Percentiles rank a stretch among this genome's conserved stretches.
These are phyloP conservation scores for Pherbina coryleti DNA, from an alignment of 2,888 invertebrate species.

Conservation along the genomic window DNA sequence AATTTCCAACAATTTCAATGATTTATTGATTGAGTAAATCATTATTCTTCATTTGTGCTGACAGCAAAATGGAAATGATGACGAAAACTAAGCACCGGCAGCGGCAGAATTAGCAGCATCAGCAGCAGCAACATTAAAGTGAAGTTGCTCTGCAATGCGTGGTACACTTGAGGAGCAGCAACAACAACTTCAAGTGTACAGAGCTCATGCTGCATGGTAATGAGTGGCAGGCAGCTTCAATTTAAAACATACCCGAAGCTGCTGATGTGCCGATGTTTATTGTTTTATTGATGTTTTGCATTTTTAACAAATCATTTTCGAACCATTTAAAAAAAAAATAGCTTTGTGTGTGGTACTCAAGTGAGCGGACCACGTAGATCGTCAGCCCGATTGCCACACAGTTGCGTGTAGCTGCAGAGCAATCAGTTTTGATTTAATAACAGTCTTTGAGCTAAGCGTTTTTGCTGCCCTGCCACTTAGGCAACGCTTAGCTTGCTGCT, in stretches of 20 bases:
- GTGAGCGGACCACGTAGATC: neutral
- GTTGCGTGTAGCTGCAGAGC: constrained; percentile 6
- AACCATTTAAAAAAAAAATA: neutral
- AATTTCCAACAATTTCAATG: constrained; percentile 52
- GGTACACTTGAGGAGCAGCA: neutral
- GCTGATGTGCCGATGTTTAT: neutral
- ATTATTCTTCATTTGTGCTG: constrained; percentile 54
- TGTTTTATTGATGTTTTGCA: neutral
- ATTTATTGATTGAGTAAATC: constrained; percentile 53
- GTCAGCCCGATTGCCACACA: neutral
- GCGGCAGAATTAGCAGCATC: neutral
- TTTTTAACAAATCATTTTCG: constrained; percentile 5
- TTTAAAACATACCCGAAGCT: neutral
- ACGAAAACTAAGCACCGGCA: neutral
- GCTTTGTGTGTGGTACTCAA: constrained; percentile 10
- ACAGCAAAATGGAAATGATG: constrained; percentile 38
- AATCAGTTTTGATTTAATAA: no score
- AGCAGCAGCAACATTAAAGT: neutral
- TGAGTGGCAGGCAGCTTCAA: neutral
- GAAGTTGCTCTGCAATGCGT: neutral
- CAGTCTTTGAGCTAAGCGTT: neutral
- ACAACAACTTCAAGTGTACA: neutral
- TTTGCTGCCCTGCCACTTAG: neutral
- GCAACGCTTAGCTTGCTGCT: neutral
- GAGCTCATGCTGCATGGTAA: no score